Conservation (phyloP, 2,113 vertebrate species). For the Epinephelus moara region DNA sequence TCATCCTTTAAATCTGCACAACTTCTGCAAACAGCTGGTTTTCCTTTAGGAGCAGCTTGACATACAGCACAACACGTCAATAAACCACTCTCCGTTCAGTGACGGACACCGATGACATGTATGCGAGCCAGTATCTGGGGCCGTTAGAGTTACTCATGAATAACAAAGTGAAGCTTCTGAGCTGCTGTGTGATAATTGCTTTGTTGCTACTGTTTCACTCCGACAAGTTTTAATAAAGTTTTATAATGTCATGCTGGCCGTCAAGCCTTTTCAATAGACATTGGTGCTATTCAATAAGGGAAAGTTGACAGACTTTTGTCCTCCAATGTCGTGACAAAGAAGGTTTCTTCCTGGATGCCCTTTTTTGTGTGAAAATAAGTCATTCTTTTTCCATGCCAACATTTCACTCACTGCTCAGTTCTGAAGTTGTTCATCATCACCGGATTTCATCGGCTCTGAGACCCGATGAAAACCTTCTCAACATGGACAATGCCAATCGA, state of each 20-base stretch:
- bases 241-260: slow-evolving; percentile 76
- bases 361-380: slow-evolving; percentile 53
- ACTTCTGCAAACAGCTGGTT: slow-evolving; percentile 63
- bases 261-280: slow-evolving; percentile 76
- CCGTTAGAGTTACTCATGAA: slow-evolving; percentile 51
- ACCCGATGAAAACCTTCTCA: slow-evolving; percentile 37
- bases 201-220: slow-evolving; percentile 74
- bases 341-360: slow-evolving; percentile 39
- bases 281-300: slow-evolving; percentile 78
- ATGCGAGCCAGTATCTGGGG: slow-evolving; percentile 57
- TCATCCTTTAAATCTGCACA: slow-evolving; percentile 63
- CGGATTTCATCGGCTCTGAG: slow-evolving; percentile 37
- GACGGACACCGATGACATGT: slow-evolving; percentile 45
- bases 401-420: slow-evolving; percentile 22
- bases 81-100: slow-evolving; percentile 57
- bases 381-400: slow-evolving; percentile 46
- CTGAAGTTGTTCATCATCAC: neutral
- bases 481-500: slow-evolving; percentile 28
- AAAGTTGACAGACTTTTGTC: slow-evolving; percentile 52
- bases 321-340: slow-evolving; percentile 61
- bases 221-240: slow-evolving; percentile 78
- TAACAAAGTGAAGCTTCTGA: slow-evolving; percentile 62
- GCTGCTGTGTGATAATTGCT: slow-evolving; percentile 73
- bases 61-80: slow-evolving; percentile 22
- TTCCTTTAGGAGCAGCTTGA: slow-evolving; percentile 44